These are phyloP conservation scores for Onthophagus taurus DNA, from an alignment of 1,140 invertebrate species.

Conservation along the genomic window DNA sequence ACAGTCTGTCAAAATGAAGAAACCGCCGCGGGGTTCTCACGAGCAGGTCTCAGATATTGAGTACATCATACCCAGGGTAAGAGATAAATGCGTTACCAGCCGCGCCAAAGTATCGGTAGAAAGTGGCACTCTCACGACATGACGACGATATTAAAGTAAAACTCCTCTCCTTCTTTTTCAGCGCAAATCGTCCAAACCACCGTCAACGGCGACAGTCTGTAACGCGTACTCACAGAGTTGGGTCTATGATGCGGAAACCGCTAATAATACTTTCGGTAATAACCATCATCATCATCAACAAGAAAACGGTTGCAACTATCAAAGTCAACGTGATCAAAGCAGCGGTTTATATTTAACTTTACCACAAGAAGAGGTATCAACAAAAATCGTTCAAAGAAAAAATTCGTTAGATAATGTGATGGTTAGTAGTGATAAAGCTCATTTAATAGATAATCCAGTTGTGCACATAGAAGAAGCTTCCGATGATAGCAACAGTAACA, in stretches of 20 bases:
- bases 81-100: slow-evolving; percentile 12
- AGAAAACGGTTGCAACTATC: not conserved
- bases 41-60: slow-evolving; percentile 42
- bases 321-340: slow-evolving; percentile 4
- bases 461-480: slow-evolving; percentile 37
- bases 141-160: not conserved
- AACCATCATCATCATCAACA: slow-evolving; percentile 5
- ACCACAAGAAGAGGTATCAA: slow-evolving; percentile 26
- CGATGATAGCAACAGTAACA: slow-evolving; percentile 35
- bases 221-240: slow-evolving; percentile 41
- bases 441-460: slow-evolving; percentile 32
- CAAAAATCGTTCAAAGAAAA: slow-evolving; percentile 10
- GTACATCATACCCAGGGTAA: slow-evolving; percentile 44
- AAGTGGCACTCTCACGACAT: not conserved
- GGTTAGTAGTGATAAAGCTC: slow-evolving; percentile 18
- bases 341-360: slow-evolving; percentile 27
- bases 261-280: no score
- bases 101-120: no score
- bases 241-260: slow-evolving; percentile 37
- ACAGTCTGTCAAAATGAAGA: no score
- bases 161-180: slow-evolving; percentile 20
- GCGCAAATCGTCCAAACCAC: slow-evolving; percentile 33
- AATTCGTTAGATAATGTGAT: slow-evolving; percentile 17
- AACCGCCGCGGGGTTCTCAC: slow-evolving; percentile 30
- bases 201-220: slow-evolving; percentile 30